Percentiles rank a stretch among this genome's conserved stretches.
Conservation (phyloP, 2,797 vertebrate species). For the Sebastolobus altivelis region DNA sequence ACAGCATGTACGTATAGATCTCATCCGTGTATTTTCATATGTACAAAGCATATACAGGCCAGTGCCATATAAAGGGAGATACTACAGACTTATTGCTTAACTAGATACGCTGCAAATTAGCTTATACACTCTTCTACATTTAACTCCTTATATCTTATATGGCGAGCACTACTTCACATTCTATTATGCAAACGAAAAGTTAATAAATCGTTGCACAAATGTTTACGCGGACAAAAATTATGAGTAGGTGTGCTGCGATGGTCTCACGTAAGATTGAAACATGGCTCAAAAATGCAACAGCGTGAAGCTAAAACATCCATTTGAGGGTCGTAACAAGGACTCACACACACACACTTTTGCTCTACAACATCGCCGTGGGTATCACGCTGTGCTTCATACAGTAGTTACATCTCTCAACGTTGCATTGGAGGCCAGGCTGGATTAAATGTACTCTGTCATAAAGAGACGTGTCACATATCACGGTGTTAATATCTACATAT, state of each 20-base stretch:
- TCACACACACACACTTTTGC: constrained; percentile 46
- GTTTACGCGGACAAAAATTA: constrained; percentile 53
- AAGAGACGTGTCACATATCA: constrained; percentile 42
- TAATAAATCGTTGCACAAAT: constrained; percentile 68
- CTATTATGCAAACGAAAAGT: constrained; percentile 73
- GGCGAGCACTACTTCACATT: constrained; percentile 78
- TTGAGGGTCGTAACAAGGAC: constrained; percentile 50
- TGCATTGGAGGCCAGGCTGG: constrained; percentile 65
- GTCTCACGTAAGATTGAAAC: constrained; percentile 52
- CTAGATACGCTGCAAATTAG: constrained; percentile 84
- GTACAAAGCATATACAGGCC: constrained; percentile 85
- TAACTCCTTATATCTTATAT: constrained; percentile 76
- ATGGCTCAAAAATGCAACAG: constrained; percentile 56
- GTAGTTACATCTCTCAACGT: constrained; percentile 53
- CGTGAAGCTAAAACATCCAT: constrained; percentile 63
- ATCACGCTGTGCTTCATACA: constrained; percentile 65
- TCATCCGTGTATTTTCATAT: constrained; percentile 79
- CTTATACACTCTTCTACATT: constrained; percentile 76
- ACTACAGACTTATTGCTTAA: constrained; percentile 89
- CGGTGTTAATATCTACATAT: constrained; percentile 61
- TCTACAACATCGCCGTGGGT: constrained; percentile 52
- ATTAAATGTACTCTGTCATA: constrained; percentile 53
- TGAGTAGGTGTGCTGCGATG: constrained; percentile 37
- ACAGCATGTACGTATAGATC: constrained; percentile 67
- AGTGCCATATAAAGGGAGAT: constrained; percentile 84